Percentiles rank a stretch among this genome's conserved stretches.
phyloP scores from a whole-genome alignment of 2,113 vertebrate genomes.

The Rhinolophus ferrumequinum region DNA sequence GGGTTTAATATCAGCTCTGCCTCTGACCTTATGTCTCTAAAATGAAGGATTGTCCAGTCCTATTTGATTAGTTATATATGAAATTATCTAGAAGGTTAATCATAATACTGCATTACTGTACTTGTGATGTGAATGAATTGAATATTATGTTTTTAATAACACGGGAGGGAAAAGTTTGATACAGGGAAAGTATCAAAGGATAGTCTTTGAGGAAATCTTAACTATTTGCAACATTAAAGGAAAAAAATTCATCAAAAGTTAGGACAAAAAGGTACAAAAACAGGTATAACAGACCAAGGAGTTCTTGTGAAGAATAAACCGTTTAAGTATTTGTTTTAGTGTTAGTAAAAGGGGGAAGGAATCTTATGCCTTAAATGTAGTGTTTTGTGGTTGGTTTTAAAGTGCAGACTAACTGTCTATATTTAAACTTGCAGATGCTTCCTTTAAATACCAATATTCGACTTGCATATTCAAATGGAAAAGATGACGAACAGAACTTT shows the following conservation, averaged over 20 bases:
- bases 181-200: neutral
- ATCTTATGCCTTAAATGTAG: neutral
- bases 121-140: neutral
- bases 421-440: slow-evolving; percentile 92
- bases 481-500: slow-evolving; percentile 99
- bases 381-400: neutral
- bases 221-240: neutral
- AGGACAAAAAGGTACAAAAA: neutral
- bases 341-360: neutral
- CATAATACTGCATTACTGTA: neutral
- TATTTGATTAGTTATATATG: neutral
- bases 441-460: slow-evolving; percentile 99
- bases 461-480: slow-evolving; percentile 97
- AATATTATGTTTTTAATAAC: neutral
- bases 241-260: neutral
- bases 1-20: neutral
- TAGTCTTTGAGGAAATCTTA: neutral
- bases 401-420: neutral
- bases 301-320: neutral
- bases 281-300: neutral
- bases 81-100: neutral
- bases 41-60: neutral
- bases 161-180: neutral
- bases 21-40: neutral
- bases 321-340: neutral